Base-by-base conservation (phyloP, 23 tunicate species). In the Oikopleura albicans region DNA sequence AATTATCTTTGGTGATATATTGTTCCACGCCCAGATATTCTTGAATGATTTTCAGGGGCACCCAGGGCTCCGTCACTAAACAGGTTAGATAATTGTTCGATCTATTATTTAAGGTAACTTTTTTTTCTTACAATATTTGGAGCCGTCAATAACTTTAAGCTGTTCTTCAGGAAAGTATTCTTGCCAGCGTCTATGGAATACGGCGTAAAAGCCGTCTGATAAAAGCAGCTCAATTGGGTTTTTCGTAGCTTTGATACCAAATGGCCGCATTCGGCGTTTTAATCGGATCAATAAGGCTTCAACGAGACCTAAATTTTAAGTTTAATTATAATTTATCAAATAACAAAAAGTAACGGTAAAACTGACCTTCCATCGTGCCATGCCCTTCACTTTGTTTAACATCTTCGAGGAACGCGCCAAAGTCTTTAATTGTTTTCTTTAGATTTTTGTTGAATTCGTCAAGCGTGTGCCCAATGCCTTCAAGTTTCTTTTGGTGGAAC, bases 231-330 rank as follows among this genome's bases (percentile, higher is more conserved):
- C 79, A 29, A 71, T 71, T 16, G 79, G 79, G 31, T 71, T 29
- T 4, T 27, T 16, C 4, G 79, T 71, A 71, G 79, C 37, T 2
- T 27, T 4, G 37, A 71, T 71, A 22, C 79, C 79, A 29, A 71
- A 71, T 71, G 79, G 79, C 31, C 79, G 79, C 79, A 71, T 71
- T 71, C 79, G 79, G 4, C 79, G 79, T 29, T 71, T 71, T 34
- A 71, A 71, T 71, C 79, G 79, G 37, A 71, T 29, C 2, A 71
- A 29, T 12, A 71, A 29, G 31, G 79, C 79, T 12, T 71, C 35
- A 4, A 71, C 37, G 4, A 71, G 79, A 31, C 79, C 79, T 71
- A 71, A 71, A 71, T 22, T 22, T 49, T 8, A 49, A 8, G 63
- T 12, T 49, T 49, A 49, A 49, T 8, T 22, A 49, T 8, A 49